Evolutionary conservation across 2,888 invertebrate species (phyloP), one percentile per base, ranked within the genome.

Genomic region (Noctua janthe): DNA sequence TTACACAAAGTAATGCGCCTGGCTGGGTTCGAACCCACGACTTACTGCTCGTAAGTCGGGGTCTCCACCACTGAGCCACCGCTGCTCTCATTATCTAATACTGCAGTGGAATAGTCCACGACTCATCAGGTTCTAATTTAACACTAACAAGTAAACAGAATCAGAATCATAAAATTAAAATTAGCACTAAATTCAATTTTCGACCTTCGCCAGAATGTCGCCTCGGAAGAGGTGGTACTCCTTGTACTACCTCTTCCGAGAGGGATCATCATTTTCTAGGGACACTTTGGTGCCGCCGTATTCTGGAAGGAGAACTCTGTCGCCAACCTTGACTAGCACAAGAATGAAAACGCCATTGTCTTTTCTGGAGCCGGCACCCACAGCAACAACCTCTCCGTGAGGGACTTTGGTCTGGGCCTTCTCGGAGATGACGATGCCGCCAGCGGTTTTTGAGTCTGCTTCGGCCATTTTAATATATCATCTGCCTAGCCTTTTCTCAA

Each of bases 211-310:
- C 92, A 99, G 97, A 93, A 99, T 99, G 94, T 99, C 99, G 76
- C 98, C 99, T 94, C 99, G 97, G 98, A 99, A 99, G 88, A 99
- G 97, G 91, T 99, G 99, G 94, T 98, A 99, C 95, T 99, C 99
- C 93, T 98, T 98, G 91, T n/a, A n/a, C n/a, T n/a, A n/a, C n/a
- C n/a, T n/a, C n/a, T n/a, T n/a, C n/a, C n/a, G n/a, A n/a, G n/a
- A n/a, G n/a, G n/a, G n/a, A n/a, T 99, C 98, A 85, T 99, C 99
- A 82, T 98, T 98, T 81, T 99, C 99, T 78, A 99, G 94, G 90
- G 98, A 98, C 72, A 99, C 98, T 97, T 99, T 99, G 87, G 99
- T 99, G 90, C 99, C 99, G 83, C 99, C 99, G 96, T 99, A 99
- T 97, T 99, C 99, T 0, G 99, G 99, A 74, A 99, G 97, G 78